phyloP scores from a whole-genome alignment of 37 sponge, comb jelly and placozoan species.

The Halichondria panicea region DNA sequence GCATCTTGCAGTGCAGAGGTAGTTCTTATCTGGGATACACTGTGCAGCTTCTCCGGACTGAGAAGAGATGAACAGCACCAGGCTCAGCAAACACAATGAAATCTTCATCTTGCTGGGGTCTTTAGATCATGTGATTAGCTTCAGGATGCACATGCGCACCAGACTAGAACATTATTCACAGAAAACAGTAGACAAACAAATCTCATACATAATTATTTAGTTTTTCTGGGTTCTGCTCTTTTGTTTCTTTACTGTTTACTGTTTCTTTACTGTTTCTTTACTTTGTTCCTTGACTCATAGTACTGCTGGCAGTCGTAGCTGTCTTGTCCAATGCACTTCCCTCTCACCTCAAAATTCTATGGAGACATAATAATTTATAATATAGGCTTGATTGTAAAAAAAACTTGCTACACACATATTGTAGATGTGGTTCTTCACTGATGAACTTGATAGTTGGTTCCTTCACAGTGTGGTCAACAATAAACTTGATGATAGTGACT shows the following conservation, averaged over 20 bases:
- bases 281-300: not conserved
- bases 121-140: too few relatives aligned
- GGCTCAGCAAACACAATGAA: too few relatives aligned
- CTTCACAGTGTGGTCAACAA: not conserved
- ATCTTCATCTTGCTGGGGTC: too few relatives aligned
- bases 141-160: too few relatives aligned
- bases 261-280: too few relatives aligned
- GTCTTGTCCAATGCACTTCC: not conserved
- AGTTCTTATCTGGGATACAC: not conserved
- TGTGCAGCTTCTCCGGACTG: not conserved
- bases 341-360: not conserved
- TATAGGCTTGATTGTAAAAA: not conserved
- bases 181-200: too few relatives aligned
- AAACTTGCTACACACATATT: not conserved
- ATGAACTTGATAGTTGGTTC: not conserved
- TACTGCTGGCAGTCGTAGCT: not conserved
- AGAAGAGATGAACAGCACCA: not conserved
- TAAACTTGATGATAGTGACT: not conserved
- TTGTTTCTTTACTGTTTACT: too few relatives aligned
- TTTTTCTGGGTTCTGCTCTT: too few relatives aligned
- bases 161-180: too few relatives aligned
- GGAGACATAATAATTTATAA: not conserved
- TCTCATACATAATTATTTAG: too few relatives aligned
- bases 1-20: not conserved
- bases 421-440: not conserved